A percentile compares a stretch with the other conserved stretches of the same genome.
Evolutionary conservation across 1,140 invertebrate species (phyloP).

Genomic region (Marisa cornuarietis): DNA sequence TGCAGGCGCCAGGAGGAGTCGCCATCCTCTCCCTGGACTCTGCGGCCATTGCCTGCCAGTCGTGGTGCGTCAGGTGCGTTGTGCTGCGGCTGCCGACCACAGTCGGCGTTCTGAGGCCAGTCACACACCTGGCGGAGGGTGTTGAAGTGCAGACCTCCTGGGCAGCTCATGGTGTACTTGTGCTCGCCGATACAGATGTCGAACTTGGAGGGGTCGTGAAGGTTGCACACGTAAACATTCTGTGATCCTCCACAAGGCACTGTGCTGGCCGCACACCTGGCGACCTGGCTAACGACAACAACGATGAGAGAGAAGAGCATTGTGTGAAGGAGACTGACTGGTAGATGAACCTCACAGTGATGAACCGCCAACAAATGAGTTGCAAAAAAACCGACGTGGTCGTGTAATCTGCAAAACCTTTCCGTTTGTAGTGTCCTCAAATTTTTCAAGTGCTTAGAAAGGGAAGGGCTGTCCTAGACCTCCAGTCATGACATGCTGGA

Average conservation of each 20-base stretch:
- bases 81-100: background rate
- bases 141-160: constrained; percentile 40
- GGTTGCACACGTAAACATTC: constrained; percentile 34
- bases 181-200: constrained; percentile 35
- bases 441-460: no score
- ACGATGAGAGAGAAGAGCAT: background rate
- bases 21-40: no score
- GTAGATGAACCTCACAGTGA: background rate
- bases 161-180: constrained; percentile 33
- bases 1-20: no score
- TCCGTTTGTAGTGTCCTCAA: no score
- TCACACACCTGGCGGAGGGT: constrained; percentile 37
- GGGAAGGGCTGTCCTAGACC: no score
- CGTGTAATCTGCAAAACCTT: no score
- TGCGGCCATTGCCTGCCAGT: no score
- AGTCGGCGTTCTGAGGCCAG: constrained; percentile 39
- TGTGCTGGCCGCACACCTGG: no score
- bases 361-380: no score
- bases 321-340: background rate
- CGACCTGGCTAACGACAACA: no score
- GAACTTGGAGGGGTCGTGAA: constrained; percentile 29
- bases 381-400: no score
- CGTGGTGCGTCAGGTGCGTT: background rate
- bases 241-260: constrained; percentile 22
- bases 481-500: no score